Evolutionary conservation across 2,113 vertebrate species (phyloP), one percentile per base, ranked within the genome.

Genomic region (Sylvicapra grimmia): DNA sequence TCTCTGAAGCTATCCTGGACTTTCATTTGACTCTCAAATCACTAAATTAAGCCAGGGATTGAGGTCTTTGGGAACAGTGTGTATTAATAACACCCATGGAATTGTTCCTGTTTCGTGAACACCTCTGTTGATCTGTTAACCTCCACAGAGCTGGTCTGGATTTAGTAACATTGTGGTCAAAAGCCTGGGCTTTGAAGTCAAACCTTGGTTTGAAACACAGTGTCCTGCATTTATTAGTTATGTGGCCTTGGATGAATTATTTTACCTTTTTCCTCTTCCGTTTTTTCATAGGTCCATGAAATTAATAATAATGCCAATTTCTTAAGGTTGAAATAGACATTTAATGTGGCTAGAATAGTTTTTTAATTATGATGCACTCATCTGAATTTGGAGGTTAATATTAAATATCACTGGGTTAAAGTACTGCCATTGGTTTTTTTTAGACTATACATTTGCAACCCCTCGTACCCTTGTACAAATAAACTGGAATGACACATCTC

Each of bases 371-470:
- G 4, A 49, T 87, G 49, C 3, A 47, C 8, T 94, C 15, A 51
- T 82, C 31, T 84, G 54, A 87, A 92, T 95, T 79, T 93, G 56
- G n/a, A 95, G n/a, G 56, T 11, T 77, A 90, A 63, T 72, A 89
- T 90, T 95, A 96, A 97, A 86, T 89, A 68, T 79, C 29, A 96
- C 0, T 93, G 63, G 58, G 3, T 95, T 94, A 56, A 86, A 89
- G 16, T 91, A 54, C 6, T 6, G 40, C 33, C 36, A 23, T 87
- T 90, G 54, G 6, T 19, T 80, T 95, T 72, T 95, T 91, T 58
- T 72, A 77, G 33, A 49, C 61, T 84, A 58, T 94, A 53, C 77
- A n/a, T 93, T 77, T 88, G 49, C 53, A 53, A 6, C 18, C 33
- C 51, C 51, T 36, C 19, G 6, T 51, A 19, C 16, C 79, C 90